phyloP scores from a whole-genome alignment of 2,888 invertebrate species.

The Neria commutata region DNA sequence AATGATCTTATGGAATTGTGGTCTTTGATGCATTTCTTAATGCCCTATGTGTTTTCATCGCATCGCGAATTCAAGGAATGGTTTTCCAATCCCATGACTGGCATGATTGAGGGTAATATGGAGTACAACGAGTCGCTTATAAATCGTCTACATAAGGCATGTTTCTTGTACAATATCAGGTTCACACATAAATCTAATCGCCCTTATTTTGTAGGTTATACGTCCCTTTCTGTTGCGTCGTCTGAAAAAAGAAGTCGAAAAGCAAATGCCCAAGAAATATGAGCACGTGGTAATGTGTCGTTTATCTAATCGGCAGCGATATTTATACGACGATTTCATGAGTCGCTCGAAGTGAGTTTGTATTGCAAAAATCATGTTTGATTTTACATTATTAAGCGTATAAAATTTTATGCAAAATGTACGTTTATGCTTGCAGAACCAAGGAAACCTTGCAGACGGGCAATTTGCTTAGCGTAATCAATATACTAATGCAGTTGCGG shows the following conservation, averaged over 20 bases:
- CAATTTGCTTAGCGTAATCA: constrained; percentile 92
- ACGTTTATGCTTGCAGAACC: constrained; percentile 69
- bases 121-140: constrained; percentile 91
- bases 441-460: constrained; percentile 91
- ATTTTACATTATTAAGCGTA: neutral
- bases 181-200: constrained; percentile 1
- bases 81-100: constrained; percentile 97
- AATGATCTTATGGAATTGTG: constrained; percentile 96
- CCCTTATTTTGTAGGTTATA: constrained; percentile 79
- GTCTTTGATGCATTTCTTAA: constrained; percentile 97
- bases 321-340: constrained; percentile 99
- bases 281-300: constrained; percentile 94
- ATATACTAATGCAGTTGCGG: constrained; percentile 94
- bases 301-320: constrained; percentile 94
- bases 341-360: constrained; percentile 83
- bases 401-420: neutral
- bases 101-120: constrained; percentile 92
- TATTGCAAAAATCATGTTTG: constrained; percentile 7
- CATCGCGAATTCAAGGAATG: constrained; percentile 97
- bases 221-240: constrained; percentile 92
- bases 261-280: constrained; percentile 95
- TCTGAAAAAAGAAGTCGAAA: constrained; percentile 93
- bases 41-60: constrained; percentile 96
- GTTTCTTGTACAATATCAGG: constrained; percentile 40
- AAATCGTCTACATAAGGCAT: constrained; percentile 85